These are phyloP conservation scores for Miltochrista miniata DNA, from an alignment of 2,888 invertebrate genomes.

Conservation along the genomic window DNA sequence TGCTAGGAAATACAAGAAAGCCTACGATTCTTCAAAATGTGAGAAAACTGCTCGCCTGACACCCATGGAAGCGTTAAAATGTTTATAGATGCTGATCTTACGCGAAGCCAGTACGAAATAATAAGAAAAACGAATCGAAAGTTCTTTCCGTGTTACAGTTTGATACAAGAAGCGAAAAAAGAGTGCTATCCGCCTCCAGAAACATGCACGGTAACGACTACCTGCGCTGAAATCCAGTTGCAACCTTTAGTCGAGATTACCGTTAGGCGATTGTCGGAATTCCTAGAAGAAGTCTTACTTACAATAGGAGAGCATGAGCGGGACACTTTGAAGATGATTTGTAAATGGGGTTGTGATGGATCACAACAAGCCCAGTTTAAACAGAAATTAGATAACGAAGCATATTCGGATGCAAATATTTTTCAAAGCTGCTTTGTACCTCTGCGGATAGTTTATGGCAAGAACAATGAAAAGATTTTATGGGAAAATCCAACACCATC, in stretches of 20 bases:
- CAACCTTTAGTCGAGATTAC: background rate
- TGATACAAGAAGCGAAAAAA: background rate
- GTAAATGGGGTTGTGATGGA: constrained; percentile 37
- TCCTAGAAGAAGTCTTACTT: background rate
- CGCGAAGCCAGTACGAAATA: background rate
- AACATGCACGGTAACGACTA: background rate
- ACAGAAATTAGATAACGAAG: constrained; percentile 19
- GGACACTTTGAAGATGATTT: background rate
- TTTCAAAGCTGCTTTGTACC: constrained; percentile 39
- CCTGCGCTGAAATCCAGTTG: too few relatives aligned
- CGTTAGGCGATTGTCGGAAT: background rate
- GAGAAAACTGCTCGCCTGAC: background rate
- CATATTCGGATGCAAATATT: constrained; percentile 23
- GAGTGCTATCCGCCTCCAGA: background rate
- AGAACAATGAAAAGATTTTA: constrained; percentile 25
- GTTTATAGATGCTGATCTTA: too few relatives aligned
- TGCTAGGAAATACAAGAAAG: constrained; percentile 4
- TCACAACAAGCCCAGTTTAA: constrained; percentile 29
- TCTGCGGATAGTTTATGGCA: constrained; percentile 23
- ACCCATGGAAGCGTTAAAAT: background rate
- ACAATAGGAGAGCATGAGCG: too few relatives aligned
- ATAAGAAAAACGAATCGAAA: background rate
- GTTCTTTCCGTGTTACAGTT: background rate
- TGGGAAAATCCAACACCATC: constrained; percentile 39
- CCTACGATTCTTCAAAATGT: too few relatives aligned